Base-by-base conservation (phyloP, 2,113 vertebrate species). In the Ophiodon elongatus region DNA sequence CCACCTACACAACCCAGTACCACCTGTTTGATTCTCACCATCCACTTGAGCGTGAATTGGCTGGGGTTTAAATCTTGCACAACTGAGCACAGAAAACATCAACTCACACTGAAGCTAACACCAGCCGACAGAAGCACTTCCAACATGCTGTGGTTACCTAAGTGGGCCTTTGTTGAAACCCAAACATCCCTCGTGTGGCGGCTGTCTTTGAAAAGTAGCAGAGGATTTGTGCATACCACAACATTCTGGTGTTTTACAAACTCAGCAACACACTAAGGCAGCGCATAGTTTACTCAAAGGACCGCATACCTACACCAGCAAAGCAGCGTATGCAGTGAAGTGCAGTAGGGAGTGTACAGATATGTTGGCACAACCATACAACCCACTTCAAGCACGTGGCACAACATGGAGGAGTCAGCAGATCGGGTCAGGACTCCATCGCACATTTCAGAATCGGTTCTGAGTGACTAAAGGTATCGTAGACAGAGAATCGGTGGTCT, bases 211-310 rank as follows among this genome's bases (percentile, higher is more conserved):
- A 69, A 79, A 78, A 67, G 29, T 6, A 59, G 25, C 56, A 72
- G 41, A 69, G 72, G 69, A 86, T 64, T 2, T 67, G 45, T 56
- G 74, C 59, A 84, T 78, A 84, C 39, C 68, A 43, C 47, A 69
- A 54, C 66, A 79, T 73, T 77, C 66, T 56, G 45, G 31, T 39
- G 66, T 62, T 83, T 75, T 59, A 37, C 15, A 74, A 87, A 88
- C 47, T 60, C 54, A 63, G 63, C 71, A 77, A 71, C 59, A 47
- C 84, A 72, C 64, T 47, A 59, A 72, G 45, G 72, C 52, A 70
- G 43, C 0, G 17, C 23, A 73, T 47, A 57, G 35, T 74, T 52
- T 21, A 83, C 54, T 62, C 66, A 56, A 39, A 50, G 47, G 75
- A 72, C 19, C 1, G 35, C 60, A 70, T 71, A 57, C 59, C 47